A percentile compares a stretch with the other conserved stretches of the same genome.
phyloP scores from a whole-genome alignment of 2,888 invertebrate genomes.

The Altica lythri region DNA sequence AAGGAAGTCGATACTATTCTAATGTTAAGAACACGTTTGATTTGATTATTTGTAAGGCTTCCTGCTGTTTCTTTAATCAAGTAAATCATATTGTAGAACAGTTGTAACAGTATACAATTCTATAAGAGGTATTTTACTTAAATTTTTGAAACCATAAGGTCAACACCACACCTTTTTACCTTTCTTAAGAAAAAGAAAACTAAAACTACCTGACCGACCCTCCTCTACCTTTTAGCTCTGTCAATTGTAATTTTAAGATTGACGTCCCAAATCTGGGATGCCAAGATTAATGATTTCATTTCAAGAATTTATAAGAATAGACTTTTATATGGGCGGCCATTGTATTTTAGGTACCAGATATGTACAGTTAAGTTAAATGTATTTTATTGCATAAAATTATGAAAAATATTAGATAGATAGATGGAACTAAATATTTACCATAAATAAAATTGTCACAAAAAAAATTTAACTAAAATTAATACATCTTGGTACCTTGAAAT shows the following conservation, averaged over 20 bases:
- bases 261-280: constrained; percentile 25
- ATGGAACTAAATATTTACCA: too few species aligned
- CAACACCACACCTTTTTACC: background rate
- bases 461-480: too few species aligned
- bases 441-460: too few species aligned
- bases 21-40: too few species aligned
- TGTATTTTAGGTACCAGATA: constrained; percentile 18
- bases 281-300: constrained; percentile 28
- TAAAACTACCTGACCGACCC: constrained; percentile 21
- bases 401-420: constrained; percentile 3
- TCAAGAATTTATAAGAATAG: constrained; percentile 23
- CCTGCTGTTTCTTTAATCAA: too few species aligned
- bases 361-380: constrained; percentile 17
- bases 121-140: too few species aligned
- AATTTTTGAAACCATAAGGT: too few species aligned
- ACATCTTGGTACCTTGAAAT: too few species aligned
- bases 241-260: constrained; percentile 27
- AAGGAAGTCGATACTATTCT: too few species aligned
- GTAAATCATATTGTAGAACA: too few species aligned
- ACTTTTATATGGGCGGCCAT: constrained; percentile 9
- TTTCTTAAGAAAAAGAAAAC: constrained; percentile 19
- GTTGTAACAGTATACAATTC: too few species aligned
- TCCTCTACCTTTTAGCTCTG: constrained; percentile 22
- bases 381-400: background rate
- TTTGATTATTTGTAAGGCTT: too few species aligned